phyloP scores from a whole-genome alignment of 2,113 vertebrate genomes.

The Leucoraja erinaceus region DNA sequence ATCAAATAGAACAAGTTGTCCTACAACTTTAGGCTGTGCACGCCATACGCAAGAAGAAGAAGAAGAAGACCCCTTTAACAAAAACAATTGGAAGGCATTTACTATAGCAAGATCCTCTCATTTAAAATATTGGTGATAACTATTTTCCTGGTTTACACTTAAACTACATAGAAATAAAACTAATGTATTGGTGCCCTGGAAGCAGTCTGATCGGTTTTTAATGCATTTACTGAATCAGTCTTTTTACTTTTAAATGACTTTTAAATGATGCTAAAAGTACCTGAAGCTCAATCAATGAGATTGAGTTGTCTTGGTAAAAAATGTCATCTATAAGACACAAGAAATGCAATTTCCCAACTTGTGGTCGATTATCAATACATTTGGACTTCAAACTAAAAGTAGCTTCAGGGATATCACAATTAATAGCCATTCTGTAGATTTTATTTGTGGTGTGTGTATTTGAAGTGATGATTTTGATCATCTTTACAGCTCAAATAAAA shows the following conservation, averaged over 20 bases:
- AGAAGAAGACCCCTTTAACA: not conserved
- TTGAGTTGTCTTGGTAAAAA: constrained; percentile 5
- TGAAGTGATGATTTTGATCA: not conserved
- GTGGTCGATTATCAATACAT: not conserved
- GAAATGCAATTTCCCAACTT: not conserved
- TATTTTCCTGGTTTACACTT: not conserved
- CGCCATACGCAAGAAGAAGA: too few species aligned
- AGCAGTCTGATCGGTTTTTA: not conserved
- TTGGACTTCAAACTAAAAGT: not conserved
- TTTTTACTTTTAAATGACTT: not conserved
- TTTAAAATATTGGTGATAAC: not conserved
- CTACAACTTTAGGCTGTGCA: too few species aligned
- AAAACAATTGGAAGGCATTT: not conserved
- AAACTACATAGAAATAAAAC: not conserved
- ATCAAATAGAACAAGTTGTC: too few species aligned
- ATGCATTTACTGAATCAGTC: not conserved
- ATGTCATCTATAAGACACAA: not conserved
- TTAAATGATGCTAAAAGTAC: not conserved
- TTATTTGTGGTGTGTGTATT: too few species aligned
- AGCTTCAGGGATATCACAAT: not conserved
- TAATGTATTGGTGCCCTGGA: not conserved
- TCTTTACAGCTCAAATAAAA: not conserved
- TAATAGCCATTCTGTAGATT: not conserved
- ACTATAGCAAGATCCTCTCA: not conserved
- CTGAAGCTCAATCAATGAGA: not conserved